Conservation (phyloP, 1,140 invertebrate genomes). For the Trialeurodes vaporariorum region DNA sequence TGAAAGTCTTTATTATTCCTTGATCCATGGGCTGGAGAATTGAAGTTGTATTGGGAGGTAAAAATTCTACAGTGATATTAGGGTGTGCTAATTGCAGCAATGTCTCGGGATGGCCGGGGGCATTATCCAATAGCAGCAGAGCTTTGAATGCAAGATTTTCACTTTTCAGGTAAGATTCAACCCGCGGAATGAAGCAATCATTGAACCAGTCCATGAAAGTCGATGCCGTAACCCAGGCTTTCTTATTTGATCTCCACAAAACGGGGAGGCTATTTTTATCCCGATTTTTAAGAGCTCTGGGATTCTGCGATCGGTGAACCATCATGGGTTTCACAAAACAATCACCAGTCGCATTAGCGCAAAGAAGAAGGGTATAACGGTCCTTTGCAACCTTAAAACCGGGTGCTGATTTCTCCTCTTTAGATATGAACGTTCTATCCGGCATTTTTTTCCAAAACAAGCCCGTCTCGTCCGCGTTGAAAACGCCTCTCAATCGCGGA, state of each 20-base stretch:
- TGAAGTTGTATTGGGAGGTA: too few relatives aligned
- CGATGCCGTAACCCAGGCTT: conserved; percentile 1
- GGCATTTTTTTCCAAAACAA: conserved; percentile 10
- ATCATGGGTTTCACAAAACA: too few relatives aligned
- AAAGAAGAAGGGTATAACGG: conserved; percentile 1
- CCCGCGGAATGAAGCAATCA: conserved; percentile 3
- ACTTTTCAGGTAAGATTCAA: too few relatives aligned
- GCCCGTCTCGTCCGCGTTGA: conserved; percentile 6
- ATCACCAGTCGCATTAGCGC: conserved; percentile 6
- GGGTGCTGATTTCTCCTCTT: conserved; percentile 7
- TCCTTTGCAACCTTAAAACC: conserved; percentile 4
- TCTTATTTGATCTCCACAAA: conserved; percentile 8
- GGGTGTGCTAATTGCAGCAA: too few relatives aligned
- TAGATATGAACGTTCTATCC: conserved; percentile 6
- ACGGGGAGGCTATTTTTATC: background rate
- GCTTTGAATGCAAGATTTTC: too few relatives aligned
- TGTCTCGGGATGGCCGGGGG: too few relatives aligned
- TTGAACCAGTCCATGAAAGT: conserved; percentile 6
- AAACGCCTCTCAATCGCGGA: too few relatives aligned
- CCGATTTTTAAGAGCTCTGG: conserved; percentile 4
- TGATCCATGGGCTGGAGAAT: too few relatives aligned
- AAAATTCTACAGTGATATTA: too few relatives aligned
- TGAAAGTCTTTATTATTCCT: too few relatives aligned
- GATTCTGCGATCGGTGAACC: conserved; percentile 2
- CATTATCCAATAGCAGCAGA: too few relatives aligned